A percentile compares a stretch with the other conserved stretches of the same genome.
Conservation (phyloP, 2,888 invertebrate genomes). For the Resseliella maxima region DNA sequence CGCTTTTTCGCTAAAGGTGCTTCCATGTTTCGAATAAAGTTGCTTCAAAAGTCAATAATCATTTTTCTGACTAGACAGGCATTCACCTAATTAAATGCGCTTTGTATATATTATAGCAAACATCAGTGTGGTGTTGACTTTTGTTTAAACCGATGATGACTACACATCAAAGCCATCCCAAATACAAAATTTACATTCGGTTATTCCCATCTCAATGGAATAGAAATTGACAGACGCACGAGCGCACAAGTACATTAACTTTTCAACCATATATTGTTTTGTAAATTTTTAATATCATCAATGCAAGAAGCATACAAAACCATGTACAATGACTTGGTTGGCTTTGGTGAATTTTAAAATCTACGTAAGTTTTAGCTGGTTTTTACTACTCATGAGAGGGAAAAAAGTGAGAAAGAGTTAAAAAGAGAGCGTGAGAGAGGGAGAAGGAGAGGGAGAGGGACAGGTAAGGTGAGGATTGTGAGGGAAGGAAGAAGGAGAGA, state of each 20-base stretch:
- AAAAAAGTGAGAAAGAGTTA: background rate
- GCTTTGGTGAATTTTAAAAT: background rate
- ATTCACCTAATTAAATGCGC: too few relatives aligned
- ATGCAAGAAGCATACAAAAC: background rate
- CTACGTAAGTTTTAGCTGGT: background rate
- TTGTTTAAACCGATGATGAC: too few relatives aligned
- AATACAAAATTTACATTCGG: background rate
- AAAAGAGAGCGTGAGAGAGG: too few relatives aligned
- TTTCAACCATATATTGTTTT: background rate
- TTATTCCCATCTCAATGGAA: background rate
- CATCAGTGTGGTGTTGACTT: too few relatives aligned
- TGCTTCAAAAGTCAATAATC: too few relatives aligned
- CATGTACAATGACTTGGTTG: background rate
- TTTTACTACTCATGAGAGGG: background rate
- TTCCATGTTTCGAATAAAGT: too few relatives aligned
- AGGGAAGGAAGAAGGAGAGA: background rate
- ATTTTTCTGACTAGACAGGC: too few relatives aligned
- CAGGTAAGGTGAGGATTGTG: too few relatives aligned
- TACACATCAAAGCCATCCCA: background rate
- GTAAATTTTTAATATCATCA: background rate
- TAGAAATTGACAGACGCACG: background rate
- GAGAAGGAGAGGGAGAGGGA: too few relatives aligned
- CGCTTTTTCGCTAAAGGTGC: too few relatives aligned
- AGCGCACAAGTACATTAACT: background rate
- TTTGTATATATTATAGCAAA: too few relatives aligned